Conservation (phyloP, 1,140 invertebrate genomes). For the Drosophila burlai region DNA sequence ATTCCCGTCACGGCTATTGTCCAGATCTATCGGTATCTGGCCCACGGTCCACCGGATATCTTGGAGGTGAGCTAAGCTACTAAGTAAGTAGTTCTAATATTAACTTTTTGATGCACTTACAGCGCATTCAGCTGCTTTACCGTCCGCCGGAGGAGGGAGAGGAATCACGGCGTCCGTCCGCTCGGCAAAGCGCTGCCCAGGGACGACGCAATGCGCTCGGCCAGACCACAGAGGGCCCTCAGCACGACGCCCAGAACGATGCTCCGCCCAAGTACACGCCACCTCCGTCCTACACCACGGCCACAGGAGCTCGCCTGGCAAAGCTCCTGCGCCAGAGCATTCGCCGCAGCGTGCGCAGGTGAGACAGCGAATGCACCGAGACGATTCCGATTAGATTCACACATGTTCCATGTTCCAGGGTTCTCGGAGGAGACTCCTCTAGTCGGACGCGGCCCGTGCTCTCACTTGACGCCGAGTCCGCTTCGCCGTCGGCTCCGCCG, state of each 20-base stretch:
- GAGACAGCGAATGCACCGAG: not conserved
- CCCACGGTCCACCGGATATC: conserved; percentile 93
- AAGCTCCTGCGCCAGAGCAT: conserved; percentile 93
- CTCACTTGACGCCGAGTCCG: conserved; percentile 61
- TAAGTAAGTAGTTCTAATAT: not conserved
- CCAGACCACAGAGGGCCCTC: conserved; percentile 21
- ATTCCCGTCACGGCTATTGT: conserved; percentile 92
- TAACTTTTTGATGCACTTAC: not conserved
- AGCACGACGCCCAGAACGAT: conserved; percentile 88
- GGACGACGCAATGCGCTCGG: conserved; percentile 46
- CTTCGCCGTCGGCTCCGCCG: conserved; percentile 68
- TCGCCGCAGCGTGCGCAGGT: conserved; percentile 91
- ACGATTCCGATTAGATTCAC: not conserved
- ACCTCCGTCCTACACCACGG: conserved; percentile 95
- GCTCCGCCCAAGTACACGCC: conserved; percentile 97
- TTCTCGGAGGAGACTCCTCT: conserved; percentile 73
- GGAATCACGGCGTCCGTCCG: conserved; percentile 48
- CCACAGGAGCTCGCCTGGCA: conserved; percentile 92
- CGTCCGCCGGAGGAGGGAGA: conserved; percentile 63
- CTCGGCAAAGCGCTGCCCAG: conserved; percentile 50
- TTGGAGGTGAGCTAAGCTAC: conserved; percentile 89
- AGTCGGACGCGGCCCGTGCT: conserved; percentile 70
- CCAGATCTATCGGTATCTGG: conserved; percentile 93
- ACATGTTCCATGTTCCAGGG: no score
- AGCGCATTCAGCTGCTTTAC: conserved; percentile 88